phyloP scores from a whole-genome alignment of 2,797 vertebrate genomes.

The Cirrhinus molitorella region DNA sequence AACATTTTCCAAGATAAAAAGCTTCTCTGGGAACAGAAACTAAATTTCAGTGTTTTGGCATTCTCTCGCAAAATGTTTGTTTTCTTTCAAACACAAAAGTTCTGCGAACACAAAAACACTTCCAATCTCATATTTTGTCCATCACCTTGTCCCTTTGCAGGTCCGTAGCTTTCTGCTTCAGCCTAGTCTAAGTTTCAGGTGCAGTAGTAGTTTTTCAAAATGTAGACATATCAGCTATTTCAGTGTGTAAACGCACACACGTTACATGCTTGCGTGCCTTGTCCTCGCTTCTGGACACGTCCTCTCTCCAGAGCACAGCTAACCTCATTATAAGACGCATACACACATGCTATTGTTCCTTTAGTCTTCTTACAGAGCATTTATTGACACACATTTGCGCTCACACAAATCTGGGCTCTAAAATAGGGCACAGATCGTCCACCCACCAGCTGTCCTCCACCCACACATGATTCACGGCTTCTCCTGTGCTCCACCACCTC shows the following conservation, averaged over 20 bases:
- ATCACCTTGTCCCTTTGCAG: background rate
- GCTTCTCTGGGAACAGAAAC: background rate
- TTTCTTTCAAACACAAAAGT: background rate
- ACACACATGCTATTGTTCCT: constrained; percentile 46
- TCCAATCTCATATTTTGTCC: background rate
- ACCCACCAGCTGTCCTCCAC: constrained; percentile 27
- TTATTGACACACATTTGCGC: constrained; percentile 27
- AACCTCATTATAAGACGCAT: constrained; percentile 45
- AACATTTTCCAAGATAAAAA: too few relatives aligned
- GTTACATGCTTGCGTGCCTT: constrained; percentile 78
- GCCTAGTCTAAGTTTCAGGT: constrained; percentile 50
- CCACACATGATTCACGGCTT: constrained; percentile 33
- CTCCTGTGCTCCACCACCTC: constrained; percentile 3
- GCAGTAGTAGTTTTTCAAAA: constrained; percentile 49
- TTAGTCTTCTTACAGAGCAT: constrained; percentile 40
- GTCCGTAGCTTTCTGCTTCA: constrained; percentile 25
- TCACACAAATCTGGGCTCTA: background rate
- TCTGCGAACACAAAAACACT: background rate
- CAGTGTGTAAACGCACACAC: constrained; percentile 46
- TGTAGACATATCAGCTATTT: constrained; percentile 59
- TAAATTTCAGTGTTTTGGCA: background rate
- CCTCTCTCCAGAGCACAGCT: constrained; percentile 52
- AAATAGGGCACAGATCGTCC: constrained; percentile 31
- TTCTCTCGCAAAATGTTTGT: background rate
- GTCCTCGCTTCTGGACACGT: constrained; percentile 70